Conservation (phyloP, 1,140 invertebrate species). For the Scaptomyza pallida region DNA sequence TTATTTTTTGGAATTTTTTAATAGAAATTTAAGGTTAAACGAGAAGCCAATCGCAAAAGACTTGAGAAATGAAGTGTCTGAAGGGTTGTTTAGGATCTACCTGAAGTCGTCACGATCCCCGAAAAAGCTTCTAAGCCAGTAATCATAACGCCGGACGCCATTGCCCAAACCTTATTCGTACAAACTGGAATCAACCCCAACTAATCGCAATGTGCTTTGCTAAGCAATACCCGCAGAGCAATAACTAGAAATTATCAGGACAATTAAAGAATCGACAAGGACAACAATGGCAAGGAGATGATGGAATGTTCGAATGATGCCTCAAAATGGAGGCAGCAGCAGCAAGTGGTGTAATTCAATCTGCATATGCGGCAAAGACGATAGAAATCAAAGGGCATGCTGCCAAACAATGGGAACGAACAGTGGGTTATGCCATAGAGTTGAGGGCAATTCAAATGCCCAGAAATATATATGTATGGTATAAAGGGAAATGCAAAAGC, state of each 20-base stretch:
- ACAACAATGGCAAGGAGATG: slow-evolving; percentile 10
- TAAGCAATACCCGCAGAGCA: neutral
- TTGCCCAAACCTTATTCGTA: neutral
- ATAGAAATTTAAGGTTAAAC: neutral
- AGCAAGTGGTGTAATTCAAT: slow-evolving; percentile 73
- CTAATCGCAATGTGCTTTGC: neutral
- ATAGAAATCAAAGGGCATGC: slow-evolving; percentile 52
- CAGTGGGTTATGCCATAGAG: neutral
- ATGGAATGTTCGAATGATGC: slow-evolving; percentile 14
- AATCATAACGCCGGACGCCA: neutral
- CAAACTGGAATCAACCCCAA: neutral
- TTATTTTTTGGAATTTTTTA: slow-evolving; percentile 11
- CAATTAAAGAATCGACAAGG: slow-evolving; percentile 58
- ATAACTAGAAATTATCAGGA: slow-evolving; percentile 57
- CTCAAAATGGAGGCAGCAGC: slow-evolving; percentile 61
- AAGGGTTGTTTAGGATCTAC: neutral
- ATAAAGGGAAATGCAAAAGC: slow-evolving; percentile 45
- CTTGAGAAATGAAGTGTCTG: neutral
- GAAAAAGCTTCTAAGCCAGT: slow-evolving; percentile 12
- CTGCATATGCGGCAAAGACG: slow-evolving; percentile 65
- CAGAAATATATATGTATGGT: slow-evolving; percentile 16
- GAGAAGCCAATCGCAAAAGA: slow-evolving; percentile 22
- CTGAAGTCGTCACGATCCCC: neutral
- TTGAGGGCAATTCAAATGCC: slow-evolving; percentile 46
- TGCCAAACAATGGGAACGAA: slow-evolving; percentile 16